These are phyloP conservation scores for Dicranocentrus wangi DNA, from an alignment of 2,888 invertebrate genomes.

Conservation along the genomic window DNA sequence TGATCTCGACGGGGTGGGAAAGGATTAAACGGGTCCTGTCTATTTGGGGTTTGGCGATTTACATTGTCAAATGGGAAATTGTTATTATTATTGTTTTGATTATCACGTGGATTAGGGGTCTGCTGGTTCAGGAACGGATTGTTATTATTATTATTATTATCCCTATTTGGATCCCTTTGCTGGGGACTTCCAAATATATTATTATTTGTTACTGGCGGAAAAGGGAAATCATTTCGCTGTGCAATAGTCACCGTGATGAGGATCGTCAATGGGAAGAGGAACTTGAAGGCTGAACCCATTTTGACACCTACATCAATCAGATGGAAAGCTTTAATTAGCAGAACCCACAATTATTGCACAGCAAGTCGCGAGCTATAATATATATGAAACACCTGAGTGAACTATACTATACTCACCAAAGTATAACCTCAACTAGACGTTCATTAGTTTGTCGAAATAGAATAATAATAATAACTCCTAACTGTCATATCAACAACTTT, in stretches of 20 bases:
- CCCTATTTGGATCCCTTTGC: slow-evolving; percentile 49
- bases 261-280: slow-evolving; percentile 1
- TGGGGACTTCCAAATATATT: slow-evolving; percentile 61
- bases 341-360: no score
- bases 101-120: slow-evolving; percentile 48
- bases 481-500: no score
- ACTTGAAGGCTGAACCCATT: neutral
- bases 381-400: no score
- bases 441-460: neutral
- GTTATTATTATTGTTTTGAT: slow-evolving; percentile 40
- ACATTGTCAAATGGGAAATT: slow-evolving; percentile 48
- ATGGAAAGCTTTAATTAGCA: no score
- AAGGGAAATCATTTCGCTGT: slow-evolving; percentile 48
- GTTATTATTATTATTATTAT: slow-evolving; percentile 38
- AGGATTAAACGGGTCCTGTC: slow-evolving; percentile 58
- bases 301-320: neutral
- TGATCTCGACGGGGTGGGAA: slow-evolving; percentile 57
- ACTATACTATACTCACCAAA: neutral
- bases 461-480: neutral
- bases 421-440: neutral
- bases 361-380: no score
- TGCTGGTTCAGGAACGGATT: slow-evolving; percentile 26
- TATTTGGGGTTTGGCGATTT: slow-evolving; percentile 38
- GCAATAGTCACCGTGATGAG: neutral
- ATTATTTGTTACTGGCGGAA: slow-evolving; percentile 60